A percentile compares a stretch with the other conserved stretches of the same genome.
Conservation (phyloP, 2,888 invertebrate species). For the Odontocolon sp. region DNA sequence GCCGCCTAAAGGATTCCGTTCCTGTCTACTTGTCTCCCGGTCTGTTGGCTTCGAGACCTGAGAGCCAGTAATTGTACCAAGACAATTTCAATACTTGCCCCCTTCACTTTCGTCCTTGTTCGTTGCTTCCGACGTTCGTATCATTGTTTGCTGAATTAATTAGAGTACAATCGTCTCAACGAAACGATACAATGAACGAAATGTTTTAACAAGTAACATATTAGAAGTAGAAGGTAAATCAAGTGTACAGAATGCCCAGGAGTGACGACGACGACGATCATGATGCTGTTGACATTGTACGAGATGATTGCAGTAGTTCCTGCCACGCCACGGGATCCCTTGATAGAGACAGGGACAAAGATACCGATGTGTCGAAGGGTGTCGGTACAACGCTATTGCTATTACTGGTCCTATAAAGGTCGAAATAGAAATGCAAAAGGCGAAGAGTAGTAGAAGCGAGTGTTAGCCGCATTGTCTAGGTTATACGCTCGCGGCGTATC, state of each 20-base stretch:
- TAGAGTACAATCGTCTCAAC: slow-evolving; percentile 41
- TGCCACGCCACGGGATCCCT: slow-evolving; percentile 52
- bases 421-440: slow-evolving; percentile 60
- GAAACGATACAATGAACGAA: slow-evolving; percentile 30
- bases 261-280: slow-evolving; percentile 32
- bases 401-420: slow-evolving; percentile 38
- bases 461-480: slow-evolving; percentile 59
- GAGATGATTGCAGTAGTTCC: slow-evolving; percentile 52
- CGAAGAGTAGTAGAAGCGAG: slow-evolving; percentile 42
- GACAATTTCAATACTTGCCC: slow-evolving; percentile 50
- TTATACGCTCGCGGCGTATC: too few relatives aligned
- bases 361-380: slow-evolving; percentile 16
- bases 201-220: too few relatives aligned
- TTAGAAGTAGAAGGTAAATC: too few relatives aligned
- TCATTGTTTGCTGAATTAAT: slow-evolving; percentile 53
- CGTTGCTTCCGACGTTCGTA: slow-evolving; percentile 12
- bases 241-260: background rate
- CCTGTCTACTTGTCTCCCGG: background rate
- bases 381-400: slow-evolving; percentile 21
- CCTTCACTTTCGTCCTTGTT: slow-evolving; percentile 24
- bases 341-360: slow-evolving; percentile 12
- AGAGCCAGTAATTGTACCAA: slow-evolving; percentile 51
- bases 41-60: slow-evolving; percentile 24
- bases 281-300: slow-evolving; percentile 43
- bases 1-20: slow-evolving; percentile 9